These are phyloP conservation scores for Synergus japonicus DNA, from an alignment of 2,888 invertebrate species.

Conservation along the genomic window DNA sequence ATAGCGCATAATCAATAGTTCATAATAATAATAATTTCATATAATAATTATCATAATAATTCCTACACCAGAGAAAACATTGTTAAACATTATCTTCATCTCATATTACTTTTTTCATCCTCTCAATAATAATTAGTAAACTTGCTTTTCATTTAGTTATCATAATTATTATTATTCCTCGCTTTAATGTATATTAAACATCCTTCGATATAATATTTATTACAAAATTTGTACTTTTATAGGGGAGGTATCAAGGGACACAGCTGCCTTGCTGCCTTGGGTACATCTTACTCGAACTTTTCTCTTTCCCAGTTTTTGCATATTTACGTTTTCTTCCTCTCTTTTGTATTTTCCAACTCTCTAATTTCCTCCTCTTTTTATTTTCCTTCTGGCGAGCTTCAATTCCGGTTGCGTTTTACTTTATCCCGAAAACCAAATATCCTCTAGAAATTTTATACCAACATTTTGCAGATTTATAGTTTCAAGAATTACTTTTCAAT, in stretches of 20 bases:
- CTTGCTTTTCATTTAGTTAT: slow-evolving; percentile 54
- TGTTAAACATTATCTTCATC: slow-evolving; percentile 72
- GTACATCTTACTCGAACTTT: slow-evolving; percentile 60
- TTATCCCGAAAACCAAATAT: slow-evolving; percentile 40
- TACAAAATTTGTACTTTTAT: slow-evolving; percentile 77
- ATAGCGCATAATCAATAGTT: slow-evolving; percentile 56
- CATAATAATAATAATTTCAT: slow-evolving; percentile 57
- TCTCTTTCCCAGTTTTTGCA: slow-evolving; percentile 45
- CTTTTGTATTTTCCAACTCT: not conserved
- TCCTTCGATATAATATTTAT: slow-evolving; percentile 74
- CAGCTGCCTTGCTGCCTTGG: slow-evolving; percentile 63
- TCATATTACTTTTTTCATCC: slow-evolving; percentile 61
- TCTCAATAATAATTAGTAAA: slow-evolving; percentile 68
- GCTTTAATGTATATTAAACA: slow-evolving; percentile 64
- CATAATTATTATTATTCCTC: slow-evolving; percentile 48
- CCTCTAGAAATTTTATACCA: not conserved
- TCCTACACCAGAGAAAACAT: slow-evolving; percentile 75
- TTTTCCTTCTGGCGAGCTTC: slow-evolving; percentile 45
- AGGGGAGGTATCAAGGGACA: slow-evolving; percentile 74
- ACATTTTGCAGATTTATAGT: not conserved
- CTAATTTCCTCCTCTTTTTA: slow-evolving; percentile 21
- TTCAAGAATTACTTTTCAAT: no score
- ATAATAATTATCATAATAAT: slow-evolving; percentile 68
- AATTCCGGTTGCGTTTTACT: slow-evolving; percentile 44
- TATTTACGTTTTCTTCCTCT: not conserved